Evolutionary conservation across 2,888 invertebrate species (phyloP).

Genomic region (Salticus scenicus): DNA sequence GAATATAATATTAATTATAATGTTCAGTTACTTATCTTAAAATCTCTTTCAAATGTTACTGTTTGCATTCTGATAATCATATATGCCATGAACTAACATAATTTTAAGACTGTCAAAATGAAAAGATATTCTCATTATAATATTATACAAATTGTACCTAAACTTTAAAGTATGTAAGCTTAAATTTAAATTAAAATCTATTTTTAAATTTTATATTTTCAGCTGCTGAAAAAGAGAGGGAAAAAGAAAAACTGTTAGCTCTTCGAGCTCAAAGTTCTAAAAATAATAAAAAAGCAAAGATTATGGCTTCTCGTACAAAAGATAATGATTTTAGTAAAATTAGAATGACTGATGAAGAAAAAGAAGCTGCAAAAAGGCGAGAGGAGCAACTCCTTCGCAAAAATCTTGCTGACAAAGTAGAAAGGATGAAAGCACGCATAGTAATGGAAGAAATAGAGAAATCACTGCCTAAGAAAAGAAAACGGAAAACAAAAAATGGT

Average conservation of each 20-base stretch:
- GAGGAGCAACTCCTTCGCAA: constrained; percentile 56
- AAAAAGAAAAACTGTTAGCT: constrained; percentile 64
- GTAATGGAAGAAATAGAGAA: constrained; percentile 67
- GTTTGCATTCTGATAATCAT: too few species aligned
- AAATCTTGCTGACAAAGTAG: constrained; percentile 49
- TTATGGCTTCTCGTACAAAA: constrained; percentile 71
- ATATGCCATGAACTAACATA: too few species aligned
- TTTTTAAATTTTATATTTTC: not conserved
- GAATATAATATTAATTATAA: too few species aligned
- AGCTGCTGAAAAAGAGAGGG: constrained; percentile 41
- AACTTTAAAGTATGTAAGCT: too few species aligned
- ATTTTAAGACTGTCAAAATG: too few species aligned
- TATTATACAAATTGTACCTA: too few species aligned
- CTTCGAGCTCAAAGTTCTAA: constrained; percentile 70
- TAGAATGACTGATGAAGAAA: constrained; percentile 62
- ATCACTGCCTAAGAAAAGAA: constrained; percentile 53
- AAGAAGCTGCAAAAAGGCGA: constrained; percentile 55
- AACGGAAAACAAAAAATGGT: constrained; percentile 48
- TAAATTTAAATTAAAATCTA: too few species aligned
- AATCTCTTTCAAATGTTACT: too few species aligned
- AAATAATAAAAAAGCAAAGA: constrained; percentile 69
- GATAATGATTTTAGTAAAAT: constrained; percentile 71
- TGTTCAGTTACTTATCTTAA: too few species aligned
- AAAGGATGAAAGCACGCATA: constrained; percentile 68
- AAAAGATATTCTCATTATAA: too few species aligned